Percentiles rank a stretch among this genome's conserved stretches.
These are phyloP conservation scores for Elephas maximus DNA, from an alignment of 2,113 vertebrate species.

Conservation along the genomic window DNA sequence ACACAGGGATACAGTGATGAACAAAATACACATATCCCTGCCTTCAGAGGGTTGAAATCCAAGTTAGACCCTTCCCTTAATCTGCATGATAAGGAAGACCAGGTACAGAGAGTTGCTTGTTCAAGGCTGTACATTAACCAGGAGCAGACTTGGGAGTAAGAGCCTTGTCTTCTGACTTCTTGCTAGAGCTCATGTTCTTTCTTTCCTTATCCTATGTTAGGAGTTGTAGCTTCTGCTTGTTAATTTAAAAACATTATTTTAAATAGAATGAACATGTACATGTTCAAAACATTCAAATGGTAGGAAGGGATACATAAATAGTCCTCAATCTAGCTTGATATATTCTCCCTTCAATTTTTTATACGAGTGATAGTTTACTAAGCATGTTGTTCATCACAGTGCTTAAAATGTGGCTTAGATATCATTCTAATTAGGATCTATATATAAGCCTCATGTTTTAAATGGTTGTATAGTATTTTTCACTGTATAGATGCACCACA, in stretches of 20 bases:
- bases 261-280: background rate
- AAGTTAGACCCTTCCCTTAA: background rate
- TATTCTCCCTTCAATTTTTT: background rate
- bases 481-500: background rate
- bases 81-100: background rate
- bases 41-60: background rate
- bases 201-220: background rate
- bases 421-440: background rate
- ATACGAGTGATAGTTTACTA: background rate
- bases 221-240: background rate
- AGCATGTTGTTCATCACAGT: background rate
- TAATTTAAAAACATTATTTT: background rate
- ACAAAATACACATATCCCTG: background rate
- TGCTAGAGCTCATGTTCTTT: background rate
- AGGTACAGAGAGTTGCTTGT: background rate
- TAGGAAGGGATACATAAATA: background rate
- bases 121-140: rapidly evolving
- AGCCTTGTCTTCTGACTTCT: background rate
- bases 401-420: background rate
- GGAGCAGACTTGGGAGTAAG: background rate
- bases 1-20: background rate
- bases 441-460: background rate
- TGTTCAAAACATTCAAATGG: background rate
- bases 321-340: background rate
- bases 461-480: background rate